Evolutionary conservation across 2,888 invertebrate species (phyloP).

Genomic region (Chalcosyrphus nemorum): DNA sequence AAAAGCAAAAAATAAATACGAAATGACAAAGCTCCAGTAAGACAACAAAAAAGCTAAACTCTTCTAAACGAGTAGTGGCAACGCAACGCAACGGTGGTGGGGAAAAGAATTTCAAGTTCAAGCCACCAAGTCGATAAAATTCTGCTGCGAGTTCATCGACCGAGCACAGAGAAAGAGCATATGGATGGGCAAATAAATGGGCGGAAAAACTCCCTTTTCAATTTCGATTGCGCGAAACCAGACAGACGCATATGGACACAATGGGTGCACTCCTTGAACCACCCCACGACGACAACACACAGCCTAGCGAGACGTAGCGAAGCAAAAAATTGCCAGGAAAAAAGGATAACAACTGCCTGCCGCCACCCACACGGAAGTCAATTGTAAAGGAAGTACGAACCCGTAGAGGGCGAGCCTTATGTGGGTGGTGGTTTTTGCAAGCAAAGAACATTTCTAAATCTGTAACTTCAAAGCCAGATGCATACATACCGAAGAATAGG

Average conservation of each 20-base stretch:
- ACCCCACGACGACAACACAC: background rate
- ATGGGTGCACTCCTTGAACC: slow-evolving; percentile 1
- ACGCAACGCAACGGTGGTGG: background rate
- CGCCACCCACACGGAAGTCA: slow-evolving; percentile 64
- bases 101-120: slow-evolving; percentile 64
- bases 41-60: slow-evolving; percentile 25
- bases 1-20: slow-evolving; percentile 8
- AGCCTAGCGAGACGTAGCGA: slow-evolving; percentile 5
- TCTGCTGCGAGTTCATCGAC: slow-evolving; percentile 53
- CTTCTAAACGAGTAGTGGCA: no score
- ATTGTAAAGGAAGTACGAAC: slow-evolving; percentile 31
- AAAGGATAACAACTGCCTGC: slow-evolving; percentile 26
- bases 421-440: slow-evolving; percentile 49
- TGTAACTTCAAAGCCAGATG: slow-evolving; percentile 2
- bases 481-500: background rate
- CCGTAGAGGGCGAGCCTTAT: slow-evolving; percentile 33
- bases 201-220: slow-evolving; percentile 64
- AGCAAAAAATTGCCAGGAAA: slow-evolving; percentile 47
- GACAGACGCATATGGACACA: slow-evolving; percentile 48
- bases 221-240: slow-evolving; percentile 56
- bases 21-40: slow-evolving; percentile 9
- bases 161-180: slow-evolving; percentile 13
- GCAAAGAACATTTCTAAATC: slow-evolving; percentile 33
- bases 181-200: slow-evolving; percentile 30
- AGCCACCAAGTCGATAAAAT: slow-evolving; percentile 44